Evolutionary conservation across 2,888 invertebrate genomes (phyloP), one percentile per base, ranked within the genome.

Genomic region (Rhabditoides inermis): DNA sequence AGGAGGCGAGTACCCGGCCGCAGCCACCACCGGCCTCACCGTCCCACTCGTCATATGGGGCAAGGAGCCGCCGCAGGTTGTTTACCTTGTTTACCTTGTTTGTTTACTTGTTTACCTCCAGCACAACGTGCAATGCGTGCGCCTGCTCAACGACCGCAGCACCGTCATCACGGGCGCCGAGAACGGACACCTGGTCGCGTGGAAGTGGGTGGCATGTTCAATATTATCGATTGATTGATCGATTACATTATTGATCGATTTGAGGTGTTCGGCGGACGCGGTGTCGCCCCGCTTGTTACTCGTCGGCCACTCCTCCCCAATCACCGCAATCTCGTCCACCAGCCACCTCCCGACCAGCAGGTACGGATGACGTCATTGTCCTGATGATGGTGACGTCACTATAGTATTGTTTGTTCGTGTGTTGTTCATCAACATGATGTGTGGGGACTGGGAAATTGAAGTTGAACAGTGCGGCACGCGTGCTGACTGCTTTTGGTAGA

Each of bases 41-140:
- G 90, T 98, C 48, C 98, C 98, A 0, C 87, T 98, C 56, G 90
- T 95, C 56, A 81, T 98, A 51, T 98, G 98, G 98, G 95, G 95
- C 28, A 87, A 88, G 70, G 84, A 87, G 75, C 88, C 95, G 2
- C 95, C 95, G 1, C 90, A 92, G 2, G 94, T 95, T 56, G 42
- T 44, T 44, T 44, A 44, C 15, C 27, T 2, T 1, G 20, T 18
- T n/a, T 18, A n/a, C 20, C 22, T 91, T 91, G 0, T 87, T 89
- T 53, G 85, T 98, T n/a, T n/a, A n/a, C n/a, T n/a, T n/a, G n/a
- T n/a, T n/a, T n/a, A n/a, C n/a, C n/a, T n/a, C n/a, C n/a, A n/a
- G n/a, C n/a, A n/a, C n/a, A n/a, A n/a, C n/a, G n/a, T n/a, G n/a
- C n/a, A n/a, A n/a, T n/a, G n/a, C n/a, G n/a, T n/a, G 55, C 88